Evolutionary conservation across 2,888 invertebrate genomes (phyloP).

Genomic region (Cremastinae sp.): DNA sequence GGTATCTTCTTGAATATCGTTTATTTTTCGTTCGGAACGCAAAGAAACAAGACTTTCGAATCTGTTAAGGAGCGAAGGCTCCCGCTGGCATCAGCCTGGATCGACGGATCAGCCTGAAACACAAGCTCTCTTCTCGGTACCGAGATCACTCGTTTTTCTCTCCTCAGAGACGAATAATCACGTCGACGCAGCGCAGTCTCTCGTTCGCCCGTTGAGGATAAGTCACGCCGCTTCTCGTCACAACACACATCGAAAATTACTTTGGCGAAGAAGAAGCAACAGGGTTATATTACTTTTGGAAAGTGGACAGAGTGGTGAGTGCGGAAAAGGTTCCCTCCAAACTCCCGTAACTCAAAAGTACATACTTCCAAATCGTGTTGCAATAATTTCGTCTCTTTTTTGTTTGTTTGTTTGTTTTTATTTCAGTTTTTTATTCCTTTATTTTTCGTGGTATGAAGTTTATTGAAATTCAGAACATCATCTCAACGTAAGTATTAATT

Average conservation of each 20-base stretch:
- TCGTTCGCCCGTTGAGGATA: no score
- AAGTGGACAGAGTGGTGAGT: no score
- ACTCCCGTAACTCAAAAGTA: no score
- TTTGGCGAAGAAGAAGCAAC: constrained; percentile 5
- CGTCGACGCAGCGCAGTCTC: not conserved
- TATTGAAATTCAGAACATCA: constrained; percentile 78
- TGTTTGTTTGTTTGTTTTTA: constrained; percentile 54
- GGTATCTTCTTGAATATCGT: constrained; percentile 44
- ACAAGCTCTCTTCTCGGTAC: constrained; percentile 41
- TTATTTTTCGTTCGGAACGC: constrained; percentile 44
- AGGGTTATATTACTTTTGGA: not conserved
- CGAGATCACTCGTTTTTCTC: constrained; percentile 4
- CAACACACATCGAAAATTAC: not conserved
- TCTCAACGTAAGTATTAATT: constrained; percentile 76
- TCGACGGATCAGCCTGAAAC: constrained; percentile 59
- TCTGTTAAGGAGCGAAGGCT: constrained; percentile 37
- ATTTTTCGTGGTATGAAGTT: constrained; percentile 81
- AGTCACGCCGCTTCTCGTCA: not conserved
- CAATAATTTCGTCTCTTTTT: constrained; percentile 45
- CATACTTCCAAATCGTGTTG: not conserved
- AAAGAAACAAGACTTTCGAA: constrained; percentile 26
- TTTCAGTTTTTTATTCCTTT: constrained; percentile 41
- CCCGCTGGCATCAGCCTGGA: constrained; percentile 44
- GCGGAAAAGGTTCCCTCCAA: no score
- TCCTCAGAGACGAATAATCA: not conserved